A percentile compares a stretch with the other conserved stretches of the same genome.
These are phyloP conservation scores for Calyptomena viridis DNA, from an alignment of 2,113 vertebrate genomes.

Conservation along the genomic window DNA sequence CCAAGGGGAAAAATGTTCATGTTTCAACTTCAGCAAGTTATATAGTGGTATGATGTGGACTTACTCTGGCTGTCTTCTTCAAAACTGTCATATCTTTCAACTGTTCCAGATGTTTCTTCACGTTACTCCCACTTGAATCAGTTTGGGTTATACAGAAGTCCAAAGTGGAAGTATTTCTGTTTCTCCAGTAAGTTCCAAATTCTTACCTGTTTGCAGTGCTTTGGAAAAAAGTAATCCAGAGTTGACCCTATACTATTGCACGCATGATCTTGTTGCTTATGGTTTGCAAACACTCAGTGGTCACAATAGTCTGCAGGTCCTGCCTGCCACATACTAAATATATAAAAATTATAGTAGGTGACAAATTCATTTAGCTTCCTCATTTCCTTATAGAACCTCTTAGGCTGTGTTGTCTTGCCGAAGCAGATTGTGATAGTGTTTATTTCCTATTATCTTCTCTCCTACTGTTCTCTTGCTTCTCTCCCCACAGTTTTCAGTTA, in stretches of 20 bases:
- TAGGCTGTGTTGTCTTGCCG: background rate
- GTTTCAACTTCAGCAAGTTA: background rate
- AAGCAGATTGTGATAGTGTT: background rate
- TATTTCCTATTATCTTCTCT: background rate
- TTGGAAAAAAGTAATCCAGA: background rate
- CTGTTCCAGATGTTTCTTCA: background rate
- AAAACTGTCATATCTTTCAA: background rate
- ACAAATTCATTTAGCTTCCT: background rate
- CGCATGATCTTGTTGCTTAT: background rate
- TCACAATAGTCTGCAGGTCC: background rate
- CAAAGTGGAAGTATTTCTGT: background rate
- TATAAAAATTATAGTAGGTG: background rate
- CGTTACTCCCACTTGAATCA: background rate
- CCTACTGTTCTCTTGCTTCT: background rate
- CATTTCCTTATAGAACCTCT: background rate
- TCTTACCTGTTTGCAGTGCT: background rate
- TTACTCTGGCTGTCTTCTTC: background rate
- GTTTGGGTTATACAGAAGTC: background rate
- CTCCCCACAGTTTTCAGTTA: background rate
- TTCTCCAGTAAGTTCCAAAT: background rate
- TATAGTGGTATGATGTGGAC: background rate
- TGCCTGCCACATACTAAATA: background rate
- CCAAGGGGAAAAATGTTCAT: background rate
- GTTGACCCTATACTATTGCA: background rate
- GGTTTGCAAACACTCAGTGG: background rate